Evolutionary conservation across 2,888 invertebrate genomes (phyloP).

Genomic region (Nomada fabriciana): DNA sequence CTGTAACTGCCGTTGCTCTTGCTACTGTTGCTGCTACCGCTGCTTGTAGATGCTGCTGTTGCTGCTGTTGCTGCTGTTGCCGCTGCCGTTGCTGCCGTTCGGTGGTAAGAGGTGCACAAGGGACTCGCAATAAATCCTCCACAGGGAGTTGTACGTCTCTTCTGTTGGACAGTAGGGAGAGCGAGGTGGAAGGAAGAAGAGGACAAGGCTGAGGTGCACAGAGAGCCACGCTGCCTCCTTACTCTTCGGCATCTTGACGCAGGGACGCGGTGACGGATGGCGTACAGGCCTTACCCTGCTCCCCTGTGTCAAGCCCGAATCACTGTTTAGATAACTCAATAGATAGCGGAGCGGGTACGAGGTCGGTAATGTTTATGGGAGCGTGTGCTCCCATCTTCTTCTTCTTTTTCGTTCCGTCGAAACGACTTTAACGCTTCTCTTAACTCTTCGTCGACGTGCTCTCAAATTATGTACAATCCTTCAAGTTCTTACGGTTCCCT

Average conservation of each 20-base stretch:
- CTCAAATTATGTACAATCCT: neutral
- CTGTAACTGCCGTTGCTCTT: conserved; percentile 55
- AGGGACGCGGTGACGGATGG: conserved; percentile 74
- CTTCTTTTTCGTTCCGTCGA: conserved; percentile 14
- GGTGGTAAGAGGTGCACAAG: conserved; percentile 74
- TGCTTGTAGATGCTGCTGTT: conserved; percentile 52
- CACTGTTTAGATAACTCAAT: conserved; percentile 73
- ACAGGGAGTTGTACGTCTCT: conserved; percentile 80
- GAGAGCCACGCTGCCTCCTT: conserved; percentile 58
- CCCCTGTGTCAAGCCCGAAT: conserved; percentile 67
- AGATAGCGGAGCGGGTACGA: conserved; percentile 60
- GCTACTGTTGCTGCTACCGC: conserved; percentile 56
- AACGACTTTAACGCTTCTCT: conserved; percentile 16
- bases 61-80: conserved; percentile 50
- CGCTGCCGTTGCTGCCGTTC: conserved; percentile 61
- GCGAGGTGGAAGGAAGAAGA: conserved; percentile 53
- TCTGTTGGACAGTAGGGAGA: conserved; percentile 70
- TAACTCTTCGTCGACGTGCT: neutral
- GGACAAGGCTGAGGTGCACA: conserved; percentile 48
- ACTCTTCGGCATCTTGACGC: conserved; percentile 60
- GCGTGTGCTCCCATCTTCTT: conserved; percentile 41
- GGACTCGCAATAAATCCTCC: conserved; percentile 81
- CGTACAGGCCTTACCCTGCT: conserved; percentile 62
- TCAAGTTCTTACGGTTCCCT: neutral
- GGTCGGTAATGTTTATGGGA: conserved; percentile 38